A percentile compares a stretch with the other conserved stretches of the same genome.
Conservation (phyloP, 2,113 vertebrate genomes). For the Elgaria multicarinata region DNA sequence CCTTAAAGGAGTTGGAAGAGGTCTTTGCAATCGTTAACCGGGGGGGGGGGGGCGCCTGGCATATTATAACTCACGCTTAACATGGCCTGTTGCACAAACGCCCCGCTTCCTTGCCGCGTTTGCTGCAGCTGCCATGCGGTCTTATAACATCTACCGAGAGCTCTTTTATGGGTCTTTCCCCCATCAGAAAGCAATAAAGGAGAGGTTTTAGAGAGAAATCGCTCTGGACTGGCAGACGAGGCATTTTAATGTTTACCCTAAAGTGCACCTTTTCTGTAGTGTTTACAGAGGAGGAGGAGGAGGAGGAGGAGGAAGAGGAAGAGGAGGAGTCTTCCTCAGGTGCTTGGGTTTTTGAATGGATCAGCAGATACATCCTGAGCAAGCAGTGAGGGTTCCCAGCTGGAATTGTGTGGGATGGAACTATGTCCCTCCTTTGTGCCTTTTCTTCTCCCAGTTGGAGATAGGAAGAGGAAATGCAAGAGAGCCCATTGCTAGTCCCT, state of each 20-base stretch:
- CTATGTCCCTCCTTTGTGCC: fast-evolving
- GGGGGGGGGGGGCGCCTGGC: constrained; percentile 74
- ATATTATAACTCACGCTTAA: constrained; percentile 79
- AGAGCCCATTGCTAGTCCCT: not conserved
- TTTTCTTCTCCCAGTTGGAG: fast-evolving
- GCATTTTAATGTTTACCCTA: constrained; percentile 78
- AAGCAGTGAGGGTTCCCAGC: not conserved
- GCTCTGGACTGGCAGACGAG: constrained; percentile 65
- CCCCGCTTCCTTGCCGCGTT: constrained; percentile 67
- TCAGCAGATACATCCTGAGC: not conserved
- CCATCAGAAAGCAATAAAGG: constrained; percentile 74
- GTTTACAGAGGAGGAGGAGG: not conserved
- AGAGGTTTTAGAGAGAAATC: constrained; percentile 74
- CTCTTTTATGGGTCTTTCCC: constrained; percentile 66
- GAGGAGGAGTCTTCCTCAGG: not conserved
- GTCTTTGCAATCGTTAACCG: constrained; percentile 78
- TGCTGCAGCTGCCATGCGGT: constrained; percentile 57
- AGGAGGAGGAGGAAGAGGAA: too few species aligned
- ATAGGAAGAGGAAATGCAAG: not conserved
- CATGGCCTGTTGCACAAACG: constrained; percentile 78
- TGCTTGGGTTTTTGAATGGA: not conserved
- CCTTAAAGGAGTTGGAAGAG: constrained; percentile 83
- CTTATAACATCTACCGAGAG: constrained; percentile 78
- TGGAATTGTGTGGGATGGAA: not conserved
- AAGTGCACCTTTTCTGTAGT: constrained; percentile 44